Evolutionary conservation across 2,888 invertebrate genomes (phyloP), one percentile per base, ranked within the genome.

Genomic region (Diachrysia chrysitis): DNA sequence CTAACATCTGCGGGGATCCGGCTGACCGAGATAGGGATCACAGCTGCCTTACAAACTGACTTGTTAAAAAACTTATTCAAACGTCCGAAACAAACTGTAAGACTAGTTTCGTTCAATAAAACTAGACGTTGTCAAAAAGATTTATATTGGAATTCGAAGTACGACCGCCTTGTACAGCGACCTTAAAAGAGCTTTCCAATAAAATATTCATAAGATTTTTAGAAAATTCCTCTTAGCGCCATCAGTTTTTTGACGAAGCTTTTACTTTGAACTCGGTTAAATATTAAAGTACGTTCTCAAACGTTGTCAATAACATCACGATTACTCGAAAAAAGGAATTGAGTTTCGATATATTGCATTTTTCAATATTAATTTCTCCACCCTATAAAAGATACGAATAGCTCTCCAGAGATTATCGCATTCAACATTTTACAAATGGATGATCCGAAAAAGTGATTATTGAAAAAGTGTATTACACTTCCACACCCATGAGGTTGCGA

Each of bases 1-100:
- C 73, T 76, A 71, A 81, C 79, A 83, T 82, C 79, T 75, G 71
- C 57, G 71, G 62, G 23, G 60, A 64, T 60, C 60, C 42, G 32
- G 67, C 59, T 60, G 63, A 55, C 68, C 23, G 46, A 80, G 81
- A 82, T 83, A 78, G 74, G 73, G 63, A 79, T 79, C 76, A 48
- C 66, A 64, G 56, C 61, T 60, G 58, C 61, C 53, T 62, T 60
- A 66, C 63, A 62, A 58, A 64, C 37, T 12, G 53, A 37, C 57
- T 76, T 64, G 69, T 55, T 70, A 69, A 68, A 73, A 73, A 69
- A 58, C 51, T 66, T 63, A 61, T 12, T 25, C 14, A 23, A 35
- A 21, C 53, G 37, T 21, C 17, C 16, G 10, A 21, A 54, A 12
- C 37, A 51, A 70, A 75, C 65, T 63, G 25, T 0, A 53, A 1